Evolutionary conservation across 1,140 invertebrate genomes (phyloP).

Genomic region (Delia radicum): DNA sequence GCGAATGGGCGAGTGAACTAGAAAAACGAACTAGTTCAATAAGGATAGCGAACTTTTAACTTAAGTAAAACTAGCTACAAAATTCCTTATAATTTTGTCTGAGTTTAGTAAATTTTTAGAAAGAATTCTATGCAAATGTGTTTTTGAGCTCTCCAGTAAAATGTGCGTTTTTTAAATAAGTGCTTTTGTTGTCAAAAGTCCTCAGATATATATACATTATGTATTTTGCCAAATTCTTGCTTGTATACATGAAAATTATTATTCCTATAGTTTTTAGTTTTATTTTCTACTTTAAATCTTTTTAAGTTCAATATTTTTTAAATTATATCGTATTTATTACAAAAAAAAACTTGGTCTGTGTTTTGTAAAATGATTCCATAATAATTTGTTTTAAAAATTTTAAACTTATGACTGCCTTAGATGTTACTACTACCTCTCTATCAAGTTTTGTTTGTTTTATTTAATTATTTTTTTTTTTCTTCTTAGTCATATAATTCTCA

Average conservation of each 20-base stretch:
- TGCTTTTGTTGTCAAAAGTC: too few species aligned
- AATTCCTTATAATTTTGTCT: too few species aligned
- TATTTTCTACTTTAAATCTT: not conserved
- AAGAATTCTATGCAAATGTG: too few species aligned
- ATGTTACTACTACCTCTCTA: slow-evolving; percentile 20
- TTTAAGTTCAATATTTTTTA: not conserved
- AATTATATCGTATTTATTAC: not conserved
- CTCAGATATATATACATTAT: too few species aligned
- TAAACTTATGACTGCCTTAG: slow-evolving; percentile 20
- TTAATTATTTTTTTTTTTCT: not conserved
- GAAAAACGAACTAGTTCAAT: too few species aligned
- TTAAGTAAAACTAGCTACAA: too few species aligned
- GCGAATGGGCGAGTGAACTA: too few species aligned
- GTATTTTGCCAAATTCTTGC: slow-evolving; percentile 22
- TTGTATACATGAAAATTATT: slow-evolving; percentile 3
- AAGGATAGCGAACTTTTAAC: too few species aligned
- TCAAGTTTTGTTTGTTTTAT: too few species aligned
- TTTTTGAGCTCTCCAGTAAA: too few species aligned
- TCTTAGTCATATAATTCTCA: not conserved
- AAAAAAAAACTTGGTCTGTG: slow-evolving; percentile 13
- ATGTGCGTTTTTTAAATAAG: too few species aligned
- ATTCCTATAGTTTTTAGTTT: slow-evolving; percentile 13
- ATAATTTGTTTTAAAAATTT: not conserved
- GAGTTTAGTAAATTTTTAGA: too few species aligned
- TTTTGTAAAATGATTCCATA: slow-evolving; percentile 6